These are phyloP conservation scores for Forbesichthys papilliferus DNA, from an alignment of 2,113 vertebrate genomes.

Conservation along the genomic window DNA sequence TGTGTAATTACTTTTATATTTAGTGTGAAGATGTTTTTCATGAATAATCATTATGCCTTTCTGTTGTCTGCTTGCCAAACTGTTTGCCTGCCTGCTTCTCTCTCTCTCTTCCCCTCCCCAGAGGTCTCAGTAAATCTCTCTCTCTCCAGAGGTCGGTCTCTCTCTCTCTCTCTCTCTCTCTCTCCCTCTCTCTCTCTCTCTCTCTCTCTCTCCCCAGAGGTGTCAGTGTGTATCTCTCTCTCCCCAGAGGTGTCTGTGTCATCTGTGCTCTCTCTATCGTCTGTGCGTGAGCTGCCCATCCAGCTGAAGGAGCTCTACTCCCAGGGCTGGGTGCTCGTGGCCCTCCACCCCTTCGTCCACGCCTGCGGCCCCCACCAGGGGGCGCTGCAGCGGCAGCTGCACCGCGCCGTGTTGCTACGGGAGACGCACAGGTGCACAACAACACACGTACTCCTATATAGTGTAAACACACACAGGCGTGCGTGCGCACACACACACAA, in stretches of 20 bases:
- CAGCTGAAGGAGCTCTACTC: conserved; percentile 90
- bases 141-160: background rate
- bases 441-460: background rate
- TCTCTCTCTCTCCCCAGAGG: background rate
- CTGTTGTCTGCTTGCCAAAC: background rate
- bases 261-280: conserved; percentile 87
- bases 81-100: background rate
- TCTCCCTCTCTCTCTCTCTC: conserved; percentile 6
- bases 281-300: conserved; percentile 86
- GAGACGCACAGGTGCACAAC: conserved; percentile 68
- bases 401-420: conserved; percentile 90
- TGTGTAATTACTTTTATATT: conserved; percentile 67
- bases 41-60: background rate
- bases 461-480: background rate
- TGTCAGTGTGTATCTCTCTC: background rate
- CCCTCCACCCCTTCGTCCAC: conserved; percentile 92
- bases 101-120: background rate
- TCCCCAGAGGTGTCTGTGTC: conserved; percentile 79
- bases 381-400: conserved; percentile 87
- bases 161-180: background rate
- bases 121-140: background rate
- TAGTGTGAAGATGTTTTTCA: conserved; percentile 53
- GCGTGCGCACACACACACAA: background rate
- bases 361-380: conserved; percentile 80
- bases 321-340: conserved; percentile 88